Percentiles rank a stretch among this genome's conserved stretches.
Conservation (phyloP, 1,140 invertebrate genomes). For the Gonatopus flavifemur region DNA sequence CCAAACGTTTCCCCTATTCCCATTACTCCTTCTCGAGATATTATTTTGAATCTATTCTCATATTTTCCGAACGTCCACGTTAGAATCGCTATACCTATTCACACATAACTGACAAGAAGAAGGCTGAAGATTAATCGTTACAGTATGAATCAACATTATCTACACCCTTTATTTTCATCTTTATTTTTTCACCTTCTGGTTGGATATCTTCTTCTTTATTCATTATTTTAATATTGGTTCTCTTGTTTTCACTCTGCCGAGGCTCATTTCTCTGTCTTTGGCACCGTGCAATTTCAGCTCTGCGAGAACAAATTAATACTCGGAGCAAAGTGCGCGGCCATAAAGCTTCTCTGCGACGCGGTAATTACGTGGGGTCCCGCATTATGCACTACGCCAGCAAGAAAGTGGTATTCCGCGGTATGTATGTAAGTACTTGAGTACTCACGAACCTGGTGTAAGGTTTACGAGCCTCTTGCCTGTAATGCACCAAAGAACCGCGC, state of each 20-base stretch:
- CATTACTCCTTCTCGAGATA: no score
- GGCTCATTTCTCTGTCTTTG: constrained; percentile 1
- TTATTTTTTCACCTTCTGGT: constrained; percentile 15
- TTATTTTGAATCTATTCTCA: no score
- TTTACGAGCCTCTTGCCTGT: constrained; percentile 49
- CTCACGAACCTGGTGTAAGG: constrained; percentile 17
- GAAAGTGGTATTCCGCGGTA: constrained; percentile 27
- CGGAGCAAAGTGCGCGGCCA: constrained; percentile 35
- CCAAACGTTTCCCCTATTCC: no score
- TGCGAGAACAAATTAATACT: constrained; percentile 52
- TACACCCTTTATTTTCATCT: background rate
- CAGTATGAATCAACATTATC: background rate
- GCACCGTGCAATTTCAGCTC: no score
- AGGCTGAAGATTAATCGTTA: no score
- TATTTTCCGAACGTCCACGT: no score
- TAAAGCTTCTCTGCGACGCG: constrained; percentile 53
- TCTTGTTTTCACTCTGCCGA: background rate
- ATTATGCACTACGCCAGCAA: constrained; percentile 29
- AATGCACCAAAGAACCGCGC: constrained; percentile 43
- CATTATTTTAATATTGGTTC: background rate
- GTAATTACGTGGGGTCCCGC: constrained; percentile 43
- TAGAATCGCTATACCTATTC: no score
- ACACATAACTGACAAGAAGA: no score
- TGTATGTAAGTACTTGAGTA: no score
- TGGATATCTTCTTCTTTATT: constrained; percentile 9